Percentiles rank a stretch among this genome's conserved stretches.
Conservation (phyloP, 2,888 invertebrate genomes). For the Leucophenga montana region DNA sequence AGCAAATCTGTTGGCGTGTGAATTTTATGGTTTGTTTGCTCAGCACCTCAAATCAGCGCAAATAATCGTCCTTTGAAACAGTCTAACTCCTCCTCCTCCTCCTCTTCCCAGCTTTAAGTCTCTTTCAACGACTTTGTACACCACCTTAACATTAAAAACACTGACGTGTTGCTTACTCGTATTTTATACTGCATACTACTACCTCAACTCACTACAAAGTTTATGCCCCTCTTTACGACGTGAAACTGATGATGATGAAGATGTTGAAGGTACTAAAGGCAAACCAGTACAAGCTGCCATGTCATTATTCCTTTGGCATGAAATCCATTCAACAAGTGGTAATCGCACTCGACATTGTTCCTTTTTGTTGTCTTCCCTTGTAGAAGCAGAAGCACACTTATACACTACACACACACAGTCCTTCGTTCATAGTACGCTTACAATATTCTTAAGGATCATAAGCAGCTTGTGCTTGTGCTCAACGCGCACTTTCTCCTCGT, state of each 20-base stretch:
- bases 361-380: conserved; percentile 35
- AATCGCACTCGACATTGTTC: conserved; percentile 57
- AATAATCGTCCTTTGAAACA: not conserved
- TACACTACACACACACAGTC: conserved; percentile 29
- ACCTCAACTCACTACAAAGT: not conserved
- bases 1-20: conserved; percentile 12
- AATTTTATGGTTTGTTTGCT: conserved; percentile 24
- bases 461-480: conserved; percentile 58
- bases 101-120: not conserved
- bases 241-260: not conserved
- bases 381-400: too few species aligned
- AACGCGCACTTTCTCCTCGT: not conserved
- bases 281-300: conserved; percentile 44
- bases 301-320: conserved; percentile 57
- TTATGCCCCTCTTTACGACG: not conserved
- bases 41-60: conserved; percentile 12
- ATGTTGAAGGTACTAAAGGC: not conserved
- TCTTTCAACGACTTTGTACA: not conserved
- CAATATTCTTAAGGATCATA: conserved; percentile 62
- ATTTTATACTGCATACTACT: not conserved
- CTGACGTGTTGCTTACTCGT: too few species aligned
- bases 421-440: conserved; percentile 40
- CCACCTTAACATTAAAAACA: not conserved
- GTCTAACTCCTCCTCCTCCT: not conserved
- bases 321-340: conserved; percentile 63